These are phyloP conservation scores for Drosophila carrolli DNA, from an alignment of 1,140 invertebrate genomes.

Conservation along the genomic window DNA sequence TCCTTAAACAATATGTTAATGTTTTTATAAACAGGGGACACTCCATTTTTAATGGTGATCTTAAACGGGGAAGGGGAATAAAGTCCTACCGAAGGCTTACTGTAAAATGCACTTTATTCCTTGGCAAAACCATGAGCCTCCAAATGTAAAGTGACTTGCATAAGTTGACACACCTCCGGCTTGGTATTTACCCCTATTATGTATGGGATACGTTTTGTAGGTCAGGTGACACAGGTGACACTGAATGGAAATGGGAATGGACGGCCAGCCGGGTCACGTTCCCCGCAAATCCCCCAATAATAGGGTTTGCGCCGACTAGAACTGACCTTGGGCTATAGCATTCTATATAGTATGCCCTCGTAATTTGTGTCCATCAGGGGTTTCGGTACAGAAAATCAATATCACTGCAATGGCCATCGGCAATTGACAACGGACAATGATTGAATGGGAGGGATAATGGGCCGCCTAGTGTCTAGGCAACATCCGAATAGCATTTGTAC, in stretches of 20 bases:
- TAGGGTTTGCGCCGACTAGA: constrained; percentile 42
- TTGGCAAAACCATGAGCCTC: constrained; percentile 7
- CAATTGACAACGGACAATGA: constrained; percentile 51
- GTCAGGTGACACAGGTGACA: constrained; percentile 30
- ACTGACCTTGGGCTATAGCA: constrained; percentile 33
- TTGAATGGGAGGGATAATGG: constrained; percentile 23
- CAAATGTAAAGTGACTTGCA: constrained; percentile 26
- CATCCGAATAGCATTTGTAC: constrained; percentile 46
- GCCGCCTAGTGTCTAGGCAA: constrained; percentile 21
- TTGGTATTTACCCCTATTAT: constrained; percentile 20
- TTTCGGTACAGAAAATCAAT: constrained; percentile 65
- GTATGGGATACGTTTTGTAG: constrained; percentile 11
- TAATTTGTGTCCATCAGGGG: constrained; percentile 36
- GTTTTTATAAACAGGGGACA: not conserved
- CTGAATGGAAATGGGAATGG: constrained; percentile 12
- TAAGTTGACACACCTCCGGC: constrained; percentile 19
- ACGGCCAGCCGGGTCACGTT: constrained; percentile 37
- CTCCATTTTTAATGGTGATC: not conserved
- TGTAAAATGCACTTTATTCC: constrained; percentile 6
- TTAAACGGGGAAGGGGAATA: no score
- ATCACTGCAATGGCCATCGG: constrained; percentile 43
- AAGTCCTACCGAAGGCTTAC: not conserved
- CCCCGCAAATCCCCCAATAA: constrained; percentile 42
- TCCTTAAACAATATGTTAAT: no score
- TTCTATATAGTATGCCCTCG: constrained; percentile 17